Evolutionary conservation across 2,113 vertebrate species (phyloP).

Genomic region (Hymenochirus boettgeri): DNA sequence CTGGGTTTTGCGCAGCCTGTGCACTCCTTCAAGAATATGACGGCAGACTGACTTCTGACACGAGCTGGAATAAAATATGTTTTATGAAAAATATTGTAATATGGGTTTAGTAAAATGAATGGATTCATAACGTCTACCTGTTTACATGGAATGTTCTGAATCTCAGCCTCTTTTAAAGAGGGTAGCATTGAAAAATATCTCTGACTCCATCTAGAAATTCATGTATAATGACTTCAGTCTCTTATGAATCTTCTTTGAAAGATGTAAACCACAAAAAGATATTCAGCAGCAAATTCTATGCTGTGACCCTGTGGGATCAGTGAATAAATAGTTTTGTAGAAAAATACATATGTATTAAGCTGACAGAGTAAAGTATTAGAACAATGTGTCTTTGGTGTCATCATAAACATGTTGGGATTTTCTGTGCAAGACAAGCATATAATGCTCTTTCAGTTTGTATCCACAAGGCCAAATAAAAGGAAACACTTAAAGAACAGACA

Average conservation of each 20-base stretch:
- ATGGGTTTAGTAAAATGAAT: no score
- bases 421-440: slow-evolving; percentile 23
- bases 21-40: no score
- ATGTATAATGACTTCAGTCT: slow-evolving; percentile 18
- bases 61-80: no score
- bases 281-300: slow-evolving; percentile 14
- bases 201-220: neutral
- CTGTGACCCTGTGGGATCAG: slow-evolving; percentile 7
- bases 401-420: slow-evolving; percentile 23
- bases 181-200: neutral
- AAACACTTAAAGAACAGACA: slow-evolving; percentile 10
- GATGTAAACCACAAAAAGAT: neutral
- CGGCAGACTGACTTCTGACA: no score
- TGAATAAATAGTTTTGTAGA: slow-evolving; percentile 11
- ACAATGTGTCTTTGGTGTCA: slow-evolving; percentile 26
- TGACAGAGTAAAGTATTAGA: slow-evolving; percentile 17
- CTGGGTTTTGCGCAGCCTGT: no score
- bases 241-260: neutral
- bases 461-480: slow-evolving; percentile 33
- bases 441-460: slow-evolving; percentile 17
- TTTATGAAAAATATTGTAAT: no score
- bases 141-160: neutral
- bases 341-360: slow-evolving; percentile 24
- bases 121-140: neutral
- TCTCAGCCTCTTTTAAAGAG: neutral